phyloP scores from a whole-genome alignment of 2,113 vertebrate species.

The Aramus guarauna region DNA sequence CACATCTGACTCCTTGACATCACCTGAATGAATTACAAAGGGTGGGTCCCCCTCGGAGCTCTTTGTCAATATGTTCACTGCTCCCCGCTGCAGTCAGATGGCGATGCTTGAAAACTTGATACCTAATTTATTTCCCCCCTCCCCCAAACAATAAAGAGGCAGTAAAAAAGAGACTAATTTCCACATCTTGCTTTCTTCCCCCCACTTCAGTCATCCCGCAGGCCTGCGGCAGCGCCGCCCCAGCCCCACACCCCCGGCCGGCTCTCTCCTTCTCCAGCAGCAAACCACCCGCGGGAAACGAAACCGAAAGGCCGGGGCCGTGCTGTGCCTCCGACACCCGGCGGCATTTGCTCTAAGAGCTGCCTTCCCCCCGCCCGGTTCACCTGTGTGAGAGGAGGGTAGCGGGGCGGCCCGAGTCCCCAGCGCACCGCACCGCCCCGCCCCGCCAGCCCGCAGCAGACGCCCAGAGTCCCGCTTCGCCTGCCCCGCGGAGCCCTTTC shows the following conservation, averaged over 20 bases:
- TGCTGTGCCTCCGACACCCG: accelerated
- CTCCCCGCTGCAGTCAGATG: background rate
- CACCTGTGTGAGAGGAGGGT: background rate
- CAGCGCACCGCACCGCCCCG: background rate
- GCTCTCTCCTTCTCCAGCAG: background rate
- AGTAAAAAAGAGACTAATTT: background rate
- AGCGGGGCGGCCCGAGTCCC: background rate
- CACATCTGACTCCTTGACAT: background rate
- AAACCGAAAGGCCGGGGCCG: background rate
- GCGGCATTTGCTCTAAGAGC: background rate
- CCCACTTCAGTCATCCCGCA: accelerated
- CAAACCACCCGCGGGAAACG: background rate
- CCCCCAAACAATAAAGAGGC: background rate
- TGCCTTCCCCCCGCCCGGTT: background rate
- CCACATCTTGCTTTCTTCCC: background rate
- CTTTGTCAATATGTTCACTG: accelerated
- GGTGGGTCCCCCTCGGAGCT: no score
- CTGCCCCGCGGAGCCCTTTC: no score
- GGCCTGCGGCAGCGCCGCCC: background rate
- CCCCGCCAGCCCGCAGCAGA: background rate
- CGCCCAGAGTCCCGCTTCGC: background rate
- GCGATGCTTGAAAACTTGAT: accelerated
- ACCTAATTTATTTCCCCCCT: accelerated
- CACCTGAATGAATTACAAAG: background rate
- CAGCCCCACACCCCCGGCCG: no score